A percentile compares a stretch with the other conserved stretches of the same genome.
These are phyloP conservation scores for Callopanchax toddi DNA, from an alignment of 2,113 vertebrate genomes.

Conservation along the genomic window DNA sequence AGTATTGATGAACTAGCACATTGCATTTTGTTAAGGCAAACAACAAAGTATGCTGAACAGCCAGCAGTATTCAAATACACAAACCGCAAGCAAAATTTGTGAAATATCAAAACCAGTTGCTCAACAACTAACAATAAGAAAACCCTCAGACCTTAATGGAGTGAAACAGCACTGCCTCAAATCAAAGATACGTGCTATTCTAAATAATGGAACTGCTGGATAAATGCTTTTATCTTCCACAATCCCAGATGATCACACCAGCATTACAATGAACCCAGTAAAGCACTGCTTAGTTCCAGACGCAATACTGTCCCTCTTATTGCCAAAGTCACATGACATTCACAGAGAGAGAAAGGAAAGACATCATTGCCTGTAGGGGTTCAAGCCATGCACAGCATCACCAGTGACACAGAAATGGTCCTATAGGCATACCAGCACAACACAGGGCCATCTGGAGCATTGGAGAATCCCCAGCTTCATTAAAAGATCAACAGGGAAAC, in stretches of 20 bases:
- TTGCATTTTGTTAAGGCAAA: neutral
- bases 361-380: conserved; percentile 35
- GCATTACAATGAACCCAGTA: conserved; percentile 14
- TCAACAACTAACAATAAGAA: no score
- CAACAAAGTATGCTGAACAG: neutral
- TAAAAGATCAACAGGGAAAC: conserved; percentile 65
- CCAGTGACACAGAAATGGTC: conserved; percentile 27
- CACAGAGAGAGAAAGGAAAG: conserved; percentile 19
- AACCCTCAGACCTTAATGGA: neutral
- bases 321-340: conserved; percentile 60
- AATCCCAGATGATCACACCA: conserved; percentile 32
- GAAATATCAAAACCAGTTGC: no score
- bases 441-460: conserved; percentile 66
- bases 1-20: neutral
- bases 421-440: conserved; percentile 40
- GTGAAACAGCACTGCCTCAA: neutral
- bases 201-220: conserved; percentile 8
- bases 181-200: neutral
- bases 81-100: no score
- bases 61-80: neutral
- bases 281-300: conserved; percentile 57
- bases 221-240: conserved; percentile 26
- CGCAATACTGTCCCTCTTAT: conserved; percentile 45
- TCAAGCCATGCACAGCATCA: conserved; percentile 44
- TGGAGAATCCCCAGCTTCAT: conserved; percentile 59